Evolutionary conservation across 2,888 invertebrate species (phyloP), one percentile per base, ranked within the genome.

Genomic region (Dendrolimus pini): DNA sequence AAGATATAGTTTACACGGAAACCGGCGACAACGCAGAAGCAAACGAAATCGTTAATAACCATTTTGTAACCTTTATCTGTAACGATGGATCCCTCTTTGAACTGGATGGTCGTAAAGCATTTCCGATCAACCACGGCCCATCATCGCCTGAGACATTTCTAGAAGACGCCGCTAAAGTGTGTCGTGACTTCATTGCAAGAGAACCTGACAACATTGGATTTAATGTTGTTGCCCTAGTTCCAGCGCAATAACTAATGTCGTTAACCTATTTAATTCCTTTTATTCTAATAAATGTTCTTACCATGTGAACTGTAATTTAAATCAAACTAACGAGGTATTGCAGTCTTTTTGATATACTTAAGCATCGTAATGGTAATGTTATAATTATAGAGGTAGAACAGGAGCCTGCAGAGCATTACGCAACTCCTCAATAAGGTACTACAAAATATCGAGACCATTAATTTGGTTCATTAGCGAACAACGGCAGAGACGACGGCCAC

Each of bases 161-260:
- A 52, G 93, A 95, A 90, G 97, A 98, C 83, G 94, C 97, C 7
- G 96, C 95, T 1, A 93, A 93, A 62, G 93, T 98, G 13, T 96
- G 97, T 80, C 94, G 94, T 68, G 92, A 94, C 71, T 98, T 96
- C 77, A 97, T 98, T 91, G 93, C 93, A 55, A 92, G 96, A 59
- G 97, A 98, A 82, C 96, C 97, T 0, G 94, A 95, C 57, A 95
- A 97, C 75, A 91, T 97, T 60, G 95, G 95, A 70, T 98, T 98
- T 79, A 97, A 96, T 58, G 93, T 98, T 56, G 94, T 97, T 77
- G 98, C 98, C 55, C 91, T 98, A 56, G 92, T 94, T 61, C 92
- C 93, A 54, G 75, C 91, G 58, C 70, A 79, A 59, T 82, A 71
- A 74, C 58, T 55, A 53, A 14, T 55, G 14, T 10, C 55, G 18